Conservation (phyloP, 2,888 invertebrate genomes). For the Polyommatus iphigenia region DNA sequence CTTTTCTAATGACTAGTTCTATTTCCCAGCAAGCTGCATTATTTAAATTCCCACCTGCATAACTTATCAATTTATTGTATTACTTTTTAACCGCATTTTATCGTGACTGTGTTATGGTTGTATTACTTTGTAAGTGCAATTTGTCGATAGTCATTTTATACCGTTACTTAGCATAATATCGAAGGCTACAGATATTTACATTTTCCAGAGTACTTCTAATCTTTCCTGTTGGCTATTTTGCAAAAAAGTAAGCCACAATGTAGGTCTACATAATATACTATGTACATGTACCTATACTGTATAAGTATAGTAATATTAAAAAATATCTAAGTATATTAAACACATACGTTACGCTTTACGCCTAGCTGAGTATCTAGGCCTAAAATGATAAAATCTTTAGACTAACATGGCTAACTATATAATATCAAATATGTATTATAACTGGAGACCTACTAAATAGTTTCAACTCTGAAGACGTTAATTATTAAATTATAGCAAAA, state of each 20-base stretch:
- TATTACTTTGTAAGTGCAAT: neutral
- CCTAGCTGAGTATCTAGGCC: neutral
- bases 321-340: neutral
- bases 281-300: no score
- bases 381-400: neutral
- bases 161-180: conserved; percentile 7
- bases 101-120: neutral
- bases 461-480: neutral
- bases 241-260: neutral
- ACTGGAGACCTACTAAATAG: neutral
- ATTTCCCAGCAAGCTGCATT: neutral
- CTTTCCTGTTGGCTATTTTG: neutral
- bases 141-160: neutral
- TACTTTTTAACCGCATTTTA: conserved; percentile 6
- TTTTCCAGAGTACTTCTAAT: neutral
- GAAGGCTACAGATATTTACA: neutral
- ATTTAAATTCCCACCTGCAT: neutral
- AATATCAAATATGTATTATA: neutral
- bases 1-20: neutral
- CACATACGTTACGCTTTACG: neutral
- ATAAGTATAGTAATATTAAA: no score
- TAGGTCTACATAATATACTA: no score
- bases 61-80: neutral
- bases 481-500: neutral
- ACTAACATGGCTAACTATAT: neutral